Evolutionary conservation across 2,797 vertebrate species (phyloP).

Genomic region (Gadopsis bispinosus): DNA sequence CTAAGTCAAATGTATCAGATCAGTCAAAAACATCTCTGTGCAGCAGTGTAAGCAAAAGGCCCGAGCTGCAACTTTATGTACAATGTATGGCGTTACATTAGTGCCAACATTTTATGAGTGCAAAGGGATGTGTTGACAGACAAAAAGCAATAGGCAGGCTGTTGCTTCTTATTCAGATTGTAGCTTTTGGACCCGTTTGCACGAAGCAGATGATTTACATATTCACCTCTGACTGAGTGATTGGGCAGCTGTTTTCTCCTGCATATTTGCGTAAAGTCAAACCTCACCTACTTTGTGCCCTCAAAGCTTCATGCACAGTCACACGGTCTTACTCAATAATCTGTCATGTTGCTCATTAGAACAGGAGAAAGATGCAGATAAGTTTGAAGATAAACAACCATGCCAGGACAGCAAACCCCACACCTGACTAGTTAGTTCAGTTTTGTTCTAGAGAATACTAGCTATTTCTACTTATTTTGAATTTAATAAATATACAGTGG

Average conservation of each 20-base stretch:
- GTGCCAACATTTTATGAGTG: neutral
- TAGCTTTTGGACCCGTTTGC: neutral
- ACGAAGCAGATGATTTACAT: neutral
- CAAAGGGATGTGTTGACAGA: neutral
- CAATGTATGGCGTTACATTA: neutral
- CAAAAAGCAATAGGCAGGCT: neutral
- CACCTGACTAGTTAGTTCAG: neutral
- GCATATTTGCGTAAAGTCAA: conserved; percentile 9
- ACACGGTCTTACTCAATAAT: neutral
- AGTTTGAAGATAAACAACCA: neutral
- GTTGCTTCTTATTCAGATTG: neutral
- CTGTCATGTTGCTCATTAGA: neutral
- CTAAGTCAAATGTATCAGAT: neutral
- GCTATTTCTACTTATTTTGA: neutral
- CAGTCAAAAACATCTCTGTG: neutral
- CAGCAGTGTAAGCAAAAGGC: neutral
- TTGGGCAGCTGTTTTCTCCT: neutral
- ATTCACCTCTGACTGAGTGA: neutral
- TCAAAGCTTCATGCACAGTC: neutral
- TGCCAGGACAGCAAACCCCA: neutral
- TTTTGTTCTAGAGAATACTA: neutral
- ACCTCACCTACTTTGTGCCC: neutral
- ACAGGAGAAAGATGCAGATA: neutral
- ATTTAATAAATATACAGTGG: neutral
- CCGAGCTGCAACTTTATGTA: neutral